Evolutionary conservation across 2,113 vertebrate genomes (phyloP), one percentile per base, ranked within the genome.

Genomic region (Formicarius rufipectus): DNA sequence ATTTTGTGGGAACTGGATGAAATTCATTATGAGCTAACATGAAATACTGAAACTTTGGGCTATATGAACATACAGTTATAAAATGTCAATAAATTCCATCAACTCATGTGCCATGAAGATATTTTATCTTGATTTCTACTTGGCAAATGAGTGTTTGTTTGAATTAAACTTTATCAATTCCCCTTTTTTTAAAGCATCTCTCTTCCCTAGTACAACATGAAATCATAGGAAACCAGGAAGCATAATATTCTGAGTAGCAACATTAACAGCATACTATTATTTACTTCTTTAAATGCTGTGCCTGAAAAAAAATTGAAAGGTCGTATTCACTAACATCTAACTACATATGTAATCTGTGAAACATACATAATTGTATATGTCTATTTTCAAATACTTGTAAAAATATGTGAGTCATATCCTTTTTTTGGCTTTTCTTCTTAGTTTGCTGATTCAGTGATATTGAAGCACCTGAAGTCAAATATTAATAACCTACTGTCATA

Each of bases 151-250:
- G 7, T 64, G 6, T 9, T 35, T 56, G 19, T 76, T 82, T 64
- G 4, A 78, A 89, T 75, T 66, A 30, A 90, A 28, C 21, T 40
- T 64, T 63, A 52, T 64, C 9, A 45, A 10, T 76, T 52, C 5
- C 10, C 1, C 4, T 16, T 60, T 66, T n/a, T 33, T 18, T 7
- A 2, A 14, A 52, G 31, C 1, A 16, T 58, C 12, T 88, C 2
- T 74, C 56, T 91, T 79, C 45, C 53, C 6, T 50, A 71, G 18
- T 31, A 20, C 33, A 33, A 22, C 33, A 15, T 44, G 31, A n/a
- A 69, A 66, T 47, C 14, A 53, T 30, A 37, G 28, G 56, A 83
- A 86, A 77, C 10, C 31, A 31, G 27, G 27, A 67, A 14, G 7
- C 0, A 4, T 63, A 56, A 30, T 62, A 25, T 40, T 81, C n/a